Percentiles rank a stretch among this genome's conserved stretches.
These are phyloP conservation scores for Habropoda laboriosa DNA, from an alignment of 1,140 invertebrate species.

Conservation along the genomic window DNA sequence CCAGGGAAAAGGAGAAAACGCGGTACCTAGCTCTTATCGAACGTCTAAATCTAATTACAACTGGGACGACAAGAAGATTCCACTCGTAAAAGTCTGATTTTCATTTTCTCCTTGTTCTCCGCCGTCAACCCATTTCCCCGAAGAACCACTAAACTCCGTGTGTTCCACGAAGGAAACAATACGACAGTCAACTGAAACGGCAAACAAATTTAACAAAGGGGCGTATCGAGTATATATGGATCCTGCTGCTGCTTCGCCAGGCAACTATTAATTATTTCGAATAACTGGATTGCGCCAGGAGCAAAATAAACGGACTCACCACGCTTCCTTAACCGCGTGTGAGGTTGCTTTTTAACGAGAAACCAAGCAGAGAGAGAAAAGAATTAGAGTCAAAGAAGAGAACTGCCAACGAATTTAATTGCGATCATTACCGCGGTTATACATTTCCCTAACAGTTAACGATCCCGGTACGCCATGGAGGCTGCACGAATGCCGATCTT, in stretches of 20 bases:
- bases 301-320: background rate
- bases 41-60: conserved; percentile 42
- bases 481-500: conserved; percentile 1
- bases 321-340: conserved; percentile 31
- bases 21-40: conserved; percentile 35
- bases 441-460: conserved; percentile 42
- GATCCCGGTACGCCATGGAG: conserved; percentile 16
- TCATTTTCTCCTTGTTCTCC: too few relatives aligned
- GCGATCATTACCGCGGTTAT: conserved; percentile 49
- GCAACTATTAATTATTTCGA: conserved; percentile 1
- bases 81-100: background rate
- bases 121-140: too few relatives aligned
- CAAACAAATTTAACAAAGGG: background rate
- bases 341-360: conserved; percentile 13
- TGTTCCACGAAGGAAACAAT: too few relatives aligned
- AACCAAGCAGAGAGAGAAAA: background rate
- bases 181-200: background rate
- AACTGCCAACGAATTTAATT: conserved; percentile 57
- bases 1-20: conserved; percentile 29
- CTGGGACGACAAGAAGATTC: background rate
- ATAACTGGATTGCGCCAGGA: conserved; percentile 24
- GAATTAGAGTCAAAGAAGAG: conserved; percentile 25
- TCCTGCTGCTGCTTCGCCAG: background rate
- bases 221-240: background rate
- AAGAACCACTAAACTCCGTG: too few relatives aligned